These are phyloP conservation scores for Cephus cinctus DNA, from an alignment of 1,140 invertebrate species.

Conservation along the genomic window DNA sequence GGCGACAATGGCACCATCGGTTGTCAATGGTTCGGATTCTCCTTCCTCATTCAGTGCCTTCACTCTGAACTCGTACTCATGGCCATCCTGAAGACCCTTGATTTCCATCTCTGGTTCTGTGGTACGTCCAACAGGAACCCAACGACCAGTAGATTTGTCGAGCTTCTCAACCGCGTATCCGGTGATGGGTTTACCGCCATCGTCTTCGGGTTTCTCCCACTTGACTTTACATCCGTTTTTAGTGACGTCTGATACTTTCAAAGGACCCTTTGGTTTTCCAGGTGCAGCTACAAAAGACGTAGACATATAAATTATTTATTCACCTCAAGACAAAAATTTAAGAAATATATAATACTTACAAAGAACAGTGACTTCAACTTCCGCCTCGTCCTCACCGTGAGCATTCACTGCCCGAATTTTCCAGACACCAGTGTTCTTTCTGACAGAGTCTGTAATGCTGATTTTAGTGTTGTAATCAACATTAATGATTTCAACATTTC, in stretches of 20 bases:
- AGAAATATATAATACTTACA: conserved; percentile 57
- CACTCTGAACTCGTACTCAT: conserved; percentile 95
- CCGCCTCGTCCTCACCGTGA: conserved; percentile 90
- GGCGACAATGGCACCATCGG: conserved; percentile 79
- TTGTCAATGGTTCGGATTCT: conserved; percentile 91
- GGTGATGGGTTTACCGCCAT: conserved; percentile 94
- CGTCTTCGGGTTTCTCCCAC: conserved; percentile 98
- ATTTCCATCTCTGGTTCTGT: conserved; percentile 87
- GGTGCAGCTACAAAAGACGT: conserved; percentile 64
- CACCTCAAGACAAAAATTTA: conserved; percentile 5
- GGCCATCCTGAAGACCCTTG: conserved; percentile 87
- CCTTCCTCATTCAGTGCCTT: conserved; percentile 98
- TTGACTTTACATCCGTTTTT: conserved; percentile 87
- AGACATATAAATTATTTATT: conserved; percentile 18
- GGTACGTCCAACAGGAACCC: conserved; percentile 87
- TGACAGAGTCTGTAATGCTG: conserved; percentile 77
- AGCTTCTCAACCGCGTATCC: conserved; percentile 97
- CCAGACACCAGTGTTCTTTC: conserved; percentile 86
- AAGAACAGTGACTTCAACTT: conserved; percentile 89
- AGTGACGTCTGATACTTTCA: conserved; percentile 92
- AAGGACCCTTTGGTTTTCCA: conserved; percentile 83
- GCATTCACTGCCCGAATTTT: conserved; percentile 90
- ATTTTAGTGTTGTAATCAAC: conserved; percentile 93
- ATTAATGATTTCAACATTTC: conserved; percentile 82
- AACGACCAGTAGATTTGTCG: conserved; percentile 89